Evolutionary conservation across 1,140 invertebrate species (phyloP).

Genomic region (Drosophila bifasciata): DNA sequence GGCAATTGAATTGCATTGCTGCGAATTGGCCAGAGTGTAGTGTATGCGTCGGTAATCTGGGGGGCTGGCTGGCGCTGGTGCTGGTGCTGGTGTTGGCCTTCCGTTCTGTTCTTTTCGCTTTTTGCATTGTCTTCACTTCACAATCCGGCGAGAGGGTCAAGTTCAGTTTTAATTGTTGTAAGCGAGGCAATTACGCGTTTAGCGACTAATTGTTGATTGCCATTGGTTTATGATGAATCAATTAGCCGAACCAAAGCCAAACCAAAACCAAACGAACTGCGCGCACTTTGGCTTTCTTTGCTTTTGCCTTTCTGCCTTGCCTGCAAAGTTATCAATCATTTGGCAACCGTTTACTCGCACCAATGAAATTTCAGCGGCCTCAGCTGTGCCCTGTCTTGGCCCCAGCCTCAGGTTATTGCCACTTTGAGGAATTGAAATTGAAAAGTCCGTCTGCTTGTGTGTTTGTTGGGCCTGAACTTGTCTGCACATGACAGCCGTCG

Average conservation of each 20-base stretch:
- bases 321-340: conserved; percentile 73
- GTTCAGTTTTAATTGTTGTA: conserved; percentile 75
- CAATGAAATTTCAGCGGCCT: conserved; percentile 37
- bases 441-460: conserved; percentile 12
- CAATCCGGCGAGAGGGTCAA: conserved; percentile 57
- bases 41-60: too few relatives aligned
- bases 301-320: conserved; percentile 16
- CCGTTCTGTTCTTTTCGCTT: conserved; percentile 38
- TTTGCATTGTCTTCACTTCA: conserved; percentile 65
- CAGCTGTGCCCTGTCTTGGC: conserved; percentile 59
- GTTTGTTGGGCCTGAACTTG: conserved; percentile 57
- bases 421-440: conserved; percentile 75
- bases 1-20: too few relatives aligned
- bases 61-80: too few relatives aligned
- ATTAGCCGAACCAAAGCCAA: conserved; percentile 53
- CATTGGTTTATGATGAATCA: conserved; percentile 76
- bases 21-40: too few relatives aligned
- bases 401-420: conserved; percentile 70
- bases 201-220: conserved; percentile 68
- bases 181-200: conserved; percentile 60
- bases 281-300: conserved; percentile 67
- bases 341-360: too few relatives aligned
- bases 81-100: conserved; percentile 20
- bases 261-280: conserved; percentile 57
- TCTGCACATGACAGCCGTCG: conserved; percentile 59